Conservation (phyloP, 2,113 vertebrate genomes). For the Gopherus flavomarginatus region DNA sequence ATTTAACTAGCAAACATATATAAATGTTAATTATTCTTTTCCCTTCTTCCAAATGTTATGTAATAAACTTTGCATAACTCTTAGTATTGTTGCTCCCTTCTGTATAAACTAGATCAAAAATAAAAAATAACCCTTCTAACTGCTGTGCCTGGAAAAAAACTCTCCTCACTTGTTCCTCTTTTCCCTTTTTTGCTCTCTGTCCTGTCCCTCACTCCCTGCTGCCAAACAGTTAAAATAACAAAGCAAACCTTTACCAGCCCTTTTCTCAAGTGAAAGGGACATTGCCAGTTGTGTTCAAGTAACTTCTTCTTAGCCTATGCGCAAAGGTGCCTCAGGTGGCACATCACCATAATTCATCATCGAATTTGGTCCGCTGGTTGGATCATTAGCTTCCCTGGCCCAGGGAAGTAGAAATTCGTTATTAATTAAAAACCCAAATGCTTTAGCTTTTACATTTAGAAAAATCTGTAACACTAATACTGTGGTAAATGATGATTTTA, state of each 20-base stretch:
- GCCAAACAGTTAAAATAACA: not conserved
- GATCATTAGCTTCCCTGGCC: no score
- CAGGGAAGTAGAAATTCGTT: not conserved
- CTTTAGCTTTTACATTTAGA: not conserved
- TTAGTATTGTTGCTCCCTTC: not conserved
- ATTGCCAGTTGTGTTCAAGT: not conserved
- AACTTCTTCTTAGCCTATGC: not conserved
- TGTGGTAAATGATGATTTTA: fast-evolving
- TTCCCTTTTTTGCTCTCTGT: not conserved
- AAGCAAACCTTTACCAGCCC: not conserved
- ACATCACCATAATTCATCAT: no score
- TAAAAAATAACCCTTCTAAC: not conserved
- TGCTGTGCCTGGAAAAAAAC: not conserved
- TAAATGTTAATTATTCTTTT: not conserved
- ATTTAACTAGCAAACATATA: not conserved
- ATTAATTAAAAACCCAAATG: not conserved
- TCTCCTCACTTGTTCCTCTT: not conserved
- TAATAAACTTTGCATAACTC: not conserved
- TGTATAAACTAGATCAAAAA: not conserved
- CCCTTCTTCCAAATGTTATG: not conserved
- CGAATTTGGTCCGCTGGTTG: no score
- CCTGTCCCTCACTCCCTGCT: not conserved
- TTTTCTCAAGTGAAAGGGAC: not conserved
- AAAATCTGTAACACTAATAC: not conserved
- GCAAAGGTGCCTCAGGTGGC: no score